Conservation (phyloP, 2,797 vertebrate species). For the Vultur gryphus region DNA sequence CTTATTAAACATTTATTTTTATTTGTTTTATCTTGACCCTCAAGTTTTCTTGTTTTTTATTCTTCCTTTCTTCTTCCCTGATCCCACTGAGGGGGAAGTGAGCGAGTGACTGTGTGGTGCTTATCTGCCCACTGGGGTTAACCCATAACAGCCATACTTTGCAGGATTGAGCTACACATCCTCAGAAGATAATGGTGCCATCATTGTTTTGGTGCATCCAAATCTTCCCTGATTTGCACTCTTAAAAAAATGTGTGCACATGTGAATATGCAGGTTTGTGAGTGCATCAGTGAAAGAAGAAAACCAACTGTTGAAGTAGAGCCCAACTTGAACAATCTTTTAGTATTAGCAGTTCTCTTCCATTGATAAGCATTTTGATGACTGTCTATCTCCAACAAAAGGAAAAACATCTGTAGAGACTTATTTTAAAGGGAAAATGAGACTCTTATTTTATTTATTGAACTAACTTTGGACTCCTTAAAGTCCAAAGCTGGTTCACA, state of each 20-base stretch:
- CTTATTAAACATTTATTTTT: background rate
- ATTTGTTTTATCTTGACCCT: background rate
- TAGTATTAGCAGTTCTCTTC: background rate
- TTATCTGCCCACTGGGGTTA: background rate
- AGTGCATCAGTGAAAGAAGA: background rate
- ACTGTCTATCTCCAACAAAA: background rate
- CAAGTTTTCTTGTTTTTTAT: background rate
- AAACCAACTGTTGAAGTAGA: background rate
- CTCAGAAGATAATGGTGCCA: background rate
- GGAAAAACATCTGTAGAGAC: background rate
- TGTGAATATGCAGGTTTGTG: background rate
- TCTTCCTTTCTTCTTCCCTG: background rate
- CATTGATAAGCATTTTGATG: background rate
- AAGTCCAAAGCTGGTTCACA: background rate
- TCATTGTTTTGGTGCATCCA: background rate
- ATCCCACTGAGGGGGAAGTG: no score
- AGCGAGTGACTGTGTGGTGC: background rate
- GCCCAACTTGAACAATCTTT: background rate
- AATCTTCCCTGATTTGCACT: background rate
- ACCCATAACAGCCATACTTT: background rate
- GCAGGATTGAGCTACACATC: background rate
- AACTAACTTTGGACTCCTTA: background rate
- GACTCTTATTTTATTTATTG: background rate
- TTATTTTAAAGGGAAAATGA: background rate
- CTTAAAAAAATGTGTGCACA: background rate